Base-by-base conservation (phyloP, 2,888 invertebrate species). In the Cheilosia scutellata region DNA sequence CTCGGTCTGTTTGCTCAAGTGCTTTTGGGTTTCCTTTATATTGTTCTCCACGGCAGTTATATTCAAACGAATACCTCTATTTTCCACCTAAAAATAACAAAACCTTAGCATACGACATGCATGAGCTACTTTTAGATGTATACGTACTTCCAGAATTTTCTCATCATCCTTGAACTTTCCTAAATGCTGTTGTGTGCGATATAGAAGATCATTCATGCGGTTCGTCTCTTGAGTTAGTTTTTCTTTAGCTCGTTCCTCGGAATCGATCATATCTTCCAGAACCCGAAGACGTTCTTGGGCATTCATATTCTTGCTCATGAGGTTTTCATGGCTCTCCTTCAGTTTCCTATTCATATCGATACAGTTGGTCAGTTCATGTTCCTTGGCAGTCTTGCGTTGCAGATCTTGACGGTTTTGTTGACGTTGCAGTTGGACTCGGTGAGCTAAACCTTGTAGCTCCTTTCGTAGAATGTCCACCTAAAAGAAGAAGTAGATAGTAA, bases 1-100 rank as follows among this genome's bases (percentile, higher is more conserved):
- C 91, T 95, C 95, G 86, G 94, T 95, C 87, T 94, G 93, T 55
- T 89, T 93, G 88, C 93, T 92, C n/a, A 95, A 89, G 44, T 92
- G 93, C 76, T 92, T 93, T 88, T 94, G 93, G 9, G 88, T 82
- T 16, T 88, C 80, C 3, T 89, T 89, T 16, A 90, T 89, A 13
- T 60, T 89, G 2, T 89, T 89, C 7, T 71, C 70, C 7, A 90
- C 77, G 2, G 89, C 89, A 0, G 74, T 1, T 31, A 91, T 87
- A 7, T 88, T 88, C 7, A 89, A 88, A 1, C 87, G 78, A 2
- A 91, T 65, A 0, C 91, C 90, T 0, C 89, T 87, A 51, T 89
- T 91, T 33, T 90, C 89, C 0, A 90, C 82, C 90, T 90, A 33
- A 37, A 86, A 77, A 13, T 25, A 62, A 65, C 49, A 31, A 33